These are phyloP conservation scores for Nesometra sesokonis DNA, from an alignment of 35 echinoderm and acorn worm species.

Conservation along the genomic window DNA sequence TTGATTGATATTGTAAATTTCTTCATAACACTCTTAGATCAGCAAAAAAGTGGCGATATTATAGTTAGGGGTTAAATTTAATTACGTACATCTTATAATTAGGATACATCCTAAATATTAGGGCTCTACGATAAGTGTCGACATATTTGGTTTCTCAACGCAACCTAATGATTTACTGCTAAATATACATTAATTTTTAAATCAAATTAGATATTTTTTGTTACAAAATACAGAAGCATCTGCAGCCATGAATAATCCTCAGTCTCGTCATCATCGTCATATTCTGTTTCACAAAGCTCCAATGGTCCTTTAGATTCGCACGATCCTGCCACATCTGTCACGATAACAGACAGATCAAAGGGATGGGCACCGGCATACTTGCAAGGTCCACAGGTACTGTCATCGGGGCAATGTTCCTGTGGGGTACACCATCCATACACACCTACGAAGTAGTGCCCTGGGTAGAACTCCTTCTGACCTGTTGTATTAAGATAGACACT, in stretches of 20 bases:
- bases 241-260: neutral
- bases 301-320: constrained; percentile 9
- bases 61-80: too few relatives aligned
- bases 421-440: constrained; percentile 96
- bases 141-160: too few relatives aligned
- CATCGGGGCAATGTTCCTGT: constrained; percentile 41
- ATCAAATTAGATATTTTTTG: too few relatives aligned
- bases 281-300: constrained; percentile 17
- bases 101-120: too few relatives aligned
- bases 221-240: neutral
- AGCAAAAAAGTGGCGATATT: too few relatives aligned
- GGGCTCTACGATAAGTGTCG: too few relatives aligned
- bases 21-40: too few relatives aligned
- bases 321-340: constrained; percentile 11
- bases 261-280: neutral
- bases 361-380: constrained; percentile 31
- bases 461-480: constrained; percentile 48
- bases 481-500: constrained; percentile 42
- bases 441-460: constrained; percentile 70
- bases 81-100: too few relatives aligned
- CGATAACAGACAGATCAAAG: constrained; percentile 23
- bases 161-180: too few relatives aligned
- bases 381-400: constrained; percentile 64
- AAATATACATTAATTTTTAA: too few relatives aligned
- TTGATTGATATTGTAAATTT: too few relatives aligned